phyloP scores from a whole-genome alignment of 2,797 vertebrate species.

The Labeo calbasu region DNA sequence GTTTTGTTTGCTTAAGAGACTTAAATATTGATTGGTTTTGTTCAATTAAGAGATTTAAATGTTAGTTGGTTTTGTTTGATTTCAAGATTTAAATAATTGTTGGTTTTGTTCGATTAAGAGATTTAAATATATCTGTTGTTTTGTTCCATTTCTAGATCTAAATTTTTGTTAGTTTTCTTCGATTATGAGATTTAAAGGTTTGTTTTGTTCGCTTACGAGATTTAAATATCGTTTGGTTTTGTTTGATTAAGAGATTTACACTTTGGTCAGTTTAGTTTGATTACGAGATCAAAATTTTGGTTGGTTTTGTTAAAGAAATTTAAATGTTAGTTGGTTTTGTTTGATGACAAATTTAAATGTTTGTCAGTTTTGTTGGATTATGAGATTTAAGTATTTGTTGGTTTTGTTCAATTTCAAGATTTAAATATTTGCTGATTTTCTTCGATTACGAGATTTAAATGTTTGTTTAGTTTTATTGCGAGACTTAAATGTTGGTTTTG shows the following conservation, averaged over 20 bases:
- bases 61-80: neutral
- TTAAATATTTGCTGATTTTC: neutral
- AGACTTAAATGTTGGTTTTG: too few species aligned
- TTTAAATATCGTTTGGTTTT: neutral
- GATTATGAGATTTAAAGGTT: neutral
- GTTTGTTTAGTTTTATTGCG: neutral
- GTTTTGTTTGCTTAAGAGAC: too few species aligned
- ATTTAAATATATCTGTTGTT: neutral
- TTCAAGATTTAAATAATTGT: too few species aligned
- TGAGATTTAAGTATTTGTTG: neutral
- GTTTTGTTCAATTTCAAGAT: too few species aligned
- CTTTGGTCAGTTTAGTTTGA: neutral
- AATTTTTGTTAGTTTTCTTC: accelerated
- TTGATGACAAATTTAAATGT: neutral
- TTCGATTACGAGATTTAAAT: neutral
- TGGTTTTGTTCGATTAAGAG: neutral
- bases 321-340: neutral
- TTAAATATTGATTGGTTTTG: neutral
- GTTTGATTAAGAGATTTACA: neutral
- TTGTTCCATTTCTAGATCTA: neutral
- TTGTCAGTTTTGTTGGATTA: neutral
- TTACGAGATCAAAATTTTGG: neutral
- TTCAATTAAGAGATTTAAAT: neutral
- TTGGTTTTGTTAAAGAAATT: neutral
- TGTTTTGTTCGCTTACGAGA: accelerated